Evolutionary conservation across 2,113 vertebrate genomes (phyloP), one percentile per base, ranked within the genome.

Genomic region (Alces alces): DNA sequence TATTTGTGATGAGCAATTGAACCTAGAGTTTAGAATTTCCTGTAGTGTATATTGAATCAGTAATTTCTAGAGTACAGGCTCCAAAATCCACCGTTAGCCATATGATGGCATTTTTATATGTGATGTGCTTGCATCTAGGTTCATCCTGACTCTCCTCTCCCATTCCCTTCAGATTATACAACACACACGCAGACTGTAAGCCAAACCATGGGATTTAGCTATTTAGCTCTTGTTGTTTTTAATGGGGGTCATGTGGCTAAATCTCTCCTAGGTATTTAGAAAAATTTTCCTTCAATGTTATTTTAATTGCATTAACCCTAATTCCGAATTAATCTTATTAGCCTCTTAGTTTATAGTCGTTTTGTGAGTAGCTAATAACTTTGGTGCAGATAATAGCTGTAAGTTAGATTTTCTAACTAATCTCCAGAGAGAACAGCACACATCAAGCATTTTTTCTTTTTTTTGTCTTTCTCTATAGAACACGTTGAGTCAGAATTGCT

Each of bases 401-500:
- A 43, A 87, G 21, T 94, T 86, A 60, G 73, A 45, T 93, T 97
- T 94, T 57, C 45, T 89, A 2, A 55, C 60, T 89, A 27, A n/a
- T 92, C 55, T 66, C 8, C 70, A 79, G 86, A 86, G 76, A 80
- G 78, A 66, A 82, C 6, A 2, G 12, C 58, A 70, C 43, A 11
- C 55, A 91, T 66, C 83, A 55, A 52, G 28, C 17, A 52, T 57
- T 60, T 64, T 17, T 36, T 64, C 3, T 16, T 86, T 1, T 1
- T 80, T 11, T 91, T 80, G 2, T 86, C 55, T 98, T 95, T 94
- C 80, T 92, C 82, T 84, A 8, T 84, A 99, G 99, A 93, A 15
- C 98, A 97, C 0, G 99, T 99, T 0, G 99, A 99, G 93, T 98
- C 99, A 12, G 99, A 99, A 47, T 98, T 99, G 96, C 99, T 99